phyloP scores from a whole-genome alignment of 1,140 invertebrate genomes.

The Euwallacea similis region DNA sequence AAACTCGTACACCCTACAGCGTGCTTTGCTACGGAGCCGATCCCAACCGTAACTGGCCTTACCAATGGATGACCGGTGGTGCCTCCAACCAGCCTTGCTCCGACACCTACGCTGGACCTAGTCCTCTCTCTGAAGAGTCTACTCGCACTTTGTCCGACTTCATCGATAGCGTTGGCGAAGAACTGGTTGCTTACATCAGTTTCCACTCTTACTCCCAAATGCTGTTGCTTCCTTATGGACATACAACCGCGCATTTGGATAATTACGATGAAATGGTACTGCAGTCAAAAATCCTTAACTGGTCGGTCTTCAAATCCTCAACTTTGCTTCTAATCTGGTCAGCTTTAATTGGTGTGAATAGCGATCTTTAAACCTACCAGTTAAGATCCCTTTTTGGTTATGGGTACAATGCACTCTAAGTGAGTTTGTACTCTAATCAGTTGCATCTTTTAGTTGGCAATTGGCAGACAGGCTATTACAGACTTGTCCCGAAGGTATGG shows the following conservation, averaged over 20 bases:
- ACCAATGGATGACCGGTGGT: conserved; percentile 68
- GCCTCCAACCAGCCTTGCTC: conserved; percentile 68
- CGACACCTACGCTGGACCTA: conserved; percentile 70
- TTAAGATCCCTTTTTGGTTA: too few relatives aligned
- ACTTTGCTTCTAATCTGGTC: too few relatives aligned
- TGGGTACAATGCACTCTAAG: too few relatives aligned
- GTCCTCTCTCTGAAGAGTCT: conserved; percentile 75
- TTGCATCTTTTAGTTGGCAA: conserved; percentile 53
- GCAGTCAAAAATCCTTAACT: not conserved
- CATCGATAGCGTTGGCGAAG: conserved; percentile 55
- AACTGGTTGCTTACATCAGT: conserved; percentile 68
- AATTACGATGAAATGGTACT: conserved; percentile 66
- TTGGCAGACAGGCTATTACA: conserved; percentile 62
- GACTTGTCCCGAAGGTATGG: conserved; percentile 63
- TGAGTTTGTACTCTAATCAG: too few relatives aligned
- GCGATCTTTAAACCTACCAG: too few relatives aligned
- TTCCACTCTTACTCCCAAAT: conserved; percentile 79
- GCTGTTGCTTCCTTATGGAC: conserved; percentile 71
- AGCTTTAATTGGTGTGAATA: too few relatives aligned
- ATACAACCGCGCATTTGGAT: conserved; percentile 59
- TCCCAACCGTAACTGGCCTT: conserved; percentile 75
- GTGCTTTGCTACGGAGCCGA: conserved; percentile 66
- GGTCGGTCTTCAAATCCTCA: not conserved
- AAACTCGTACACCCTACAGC: conserved; percentile 63
- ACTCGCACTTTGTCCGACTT: conserved; percentile 62